A percentile compares a stretch with the other conserved stretches of the same genome.
Conservation (phyloP, 2,888 invertebrate species). For the Morpho helenor region DNA sequence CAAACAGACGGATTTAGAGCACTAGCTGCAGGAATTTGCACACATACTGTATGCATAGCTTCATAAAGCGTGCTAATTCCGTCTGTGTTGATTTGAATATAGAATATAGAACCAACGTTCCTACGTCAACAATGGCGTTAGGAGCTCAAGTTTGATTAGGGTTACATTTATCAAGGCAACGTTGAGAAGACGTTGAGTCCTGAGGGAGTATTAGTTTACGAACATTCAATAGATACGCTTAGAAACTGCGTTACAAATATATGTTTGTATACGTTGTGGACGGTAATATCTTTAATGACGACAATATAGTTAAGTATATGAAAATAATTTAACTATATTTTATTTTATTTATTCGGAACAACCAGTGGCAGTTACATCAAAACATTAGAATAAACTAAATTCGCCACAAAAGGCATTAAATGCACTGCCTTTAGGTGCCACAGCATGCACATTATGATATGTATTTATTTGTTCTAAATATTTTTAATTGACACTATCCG, state of each 20-base stretch:
- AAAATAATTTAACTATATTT: no score
- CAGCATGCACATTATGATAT: no score
- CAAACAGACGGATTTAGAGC: not conserved
- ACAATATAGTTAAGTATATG: no score
- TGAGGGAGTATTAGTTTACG: conserved; percentile 9
- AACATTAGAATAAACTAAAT: no score
- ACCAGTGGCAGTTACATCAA: no score
- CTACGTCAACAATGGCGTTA: conserved; percentile 6
- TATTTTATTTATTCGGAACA: no score
- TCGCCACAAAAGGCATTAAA: no score
- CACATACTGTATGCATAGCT: conserved; percentile 2
- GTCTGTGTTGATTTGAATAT: conserved; percentile 8
- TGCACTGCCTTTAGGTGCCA: no score
- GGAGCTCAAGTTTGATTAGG: conserved; percentile 11
- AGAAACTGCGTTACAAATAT: conserved; percentile 1
- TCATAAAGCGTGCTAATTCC: conserved; percentile 4
- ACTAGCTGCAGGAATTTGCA: not conserved
- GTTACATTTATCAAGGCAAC: conserved; percentile 9
- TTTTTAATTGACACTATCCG: no score
- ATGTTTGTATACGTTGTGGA: not conserved
- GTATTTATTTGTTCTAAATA: no score
- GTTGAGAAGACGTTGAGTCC: conserved; percentile 4
- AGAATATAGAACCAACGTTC: conserved; percentile 2
- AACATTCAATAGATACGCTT: conserved; percentile 7
- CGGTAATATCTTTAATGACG: conserved; percentile 2